Evolutionary conservation across 2,113 vertebrate genomes (phyloP).

Genomic region (Rhipidura dahli): DNA sequence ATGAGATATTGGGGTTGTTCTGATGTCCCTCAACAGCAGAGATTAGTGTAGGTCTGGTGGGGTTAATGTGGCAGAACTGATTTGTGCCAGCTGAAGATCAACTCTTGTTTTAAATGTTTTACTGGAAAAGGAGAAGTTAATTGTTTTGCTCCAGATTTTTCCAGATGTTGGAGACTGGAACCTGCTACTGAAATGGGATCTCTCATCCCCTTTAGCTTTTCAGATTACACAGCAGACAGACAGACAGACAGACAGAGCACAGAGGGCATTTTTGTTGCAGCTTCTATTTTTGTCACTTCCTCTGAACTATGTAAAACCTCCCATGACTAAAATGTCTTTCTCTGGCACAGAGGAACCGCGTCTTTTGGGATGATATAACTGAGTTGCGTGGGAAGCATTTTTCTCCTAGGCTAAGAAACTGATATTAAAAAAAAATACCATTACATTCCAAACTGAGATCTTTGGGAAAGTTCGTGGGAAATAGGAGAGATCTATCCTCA

Average conservation of each 20-base stretch:
- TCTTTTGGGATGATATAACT: constrained; percentile 1
- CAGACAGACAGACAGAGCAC: background rate
- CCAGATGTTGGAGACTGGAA: background rate
- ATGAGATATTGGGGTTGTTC: background rate
- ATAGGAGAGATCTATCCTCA: background rate
- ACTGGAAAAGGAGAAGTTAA: background rate
- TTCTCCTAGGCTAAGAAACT: background rate
- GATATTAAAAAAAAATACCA: background rate
- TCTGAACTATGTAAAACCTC: background rate
- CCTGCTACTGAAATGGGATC: constrained; percentile 11
- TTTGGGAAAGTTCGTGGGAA: background rate
- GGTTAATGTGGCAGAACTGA: constrained; percentile 39
- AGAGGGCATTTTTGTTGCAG: background rate
- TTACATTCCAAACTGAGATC: background rate
- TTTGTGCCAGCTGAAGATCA: background rate
- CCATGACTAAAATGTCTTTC: background rate
- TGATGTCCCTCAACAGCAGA: background rate
- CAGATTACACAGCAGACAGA: background rate
- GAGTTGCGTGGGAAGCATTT: constrained; percentile 18
- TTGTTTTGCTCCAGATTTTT: background rate
- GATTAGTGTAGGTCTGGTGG: background rate
- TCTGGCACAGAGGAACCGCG: accelerated
- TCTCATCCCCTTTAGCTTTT: background rate
- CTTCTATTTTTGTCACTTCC: constrained; percentile 47
- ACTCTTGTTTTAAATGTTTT: background rate